Evolutionary conservation across 2,797 vertebrate species (phyloP).

Genomic region (Benthosema pterotum): DNA sequence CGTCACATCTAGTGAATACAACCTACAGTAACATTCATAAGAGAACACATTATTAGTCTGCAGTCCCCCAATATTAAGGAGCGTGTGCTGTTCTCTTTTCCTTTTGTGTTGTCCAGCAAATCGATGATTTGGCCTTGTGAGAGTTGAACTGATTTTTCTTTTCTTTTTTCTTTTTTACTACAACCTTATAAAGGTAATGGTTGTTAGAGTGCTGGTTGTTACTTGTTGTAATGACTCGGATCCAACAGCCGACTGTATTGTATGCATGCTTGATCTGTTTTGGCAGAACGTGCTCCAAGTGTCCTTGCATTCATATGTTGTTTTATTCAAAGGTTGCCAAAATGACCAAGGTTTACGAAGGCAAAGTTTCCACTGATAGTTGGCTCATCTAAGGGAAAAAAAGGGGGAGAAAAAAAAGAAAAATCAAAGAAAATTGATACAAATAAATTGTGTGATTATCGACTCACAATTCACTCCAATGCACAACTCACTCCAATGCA

Average conservation of each 20-base stretch:
- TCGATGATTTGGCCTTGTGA: constrained; percentile 43
- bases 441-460: constrained; percentile 2
- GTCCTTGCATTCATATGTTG: constrained; percentile 77
- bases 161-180: constrained; percentile 57
- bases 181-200: constrained; percentile 64
- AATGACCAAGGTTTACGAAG: constrained; percentile 34
- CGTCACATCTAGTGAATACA: neutral
- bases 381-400: constrained; percentile 30
- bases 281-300: constrained; percentile 77
- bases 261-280: constrained; percentile 80
- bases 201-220: constrained; percentile 59
- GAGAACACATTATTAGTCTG: too few relatives aligned
- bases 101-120: constrained; percentile 33
- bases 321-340: constrained; percentile 54
- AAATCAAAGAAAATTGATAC: constrained; percentile 17
- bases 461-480: too few relatives aligned
- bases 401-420: too few relatives aligned
- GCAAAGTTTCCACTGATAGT: constrained; percentile 42
- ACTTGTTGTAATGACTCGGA: constrained; percentile 50
- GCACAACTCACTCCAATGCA: too few relatives aligned
- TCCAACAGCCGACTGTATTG: constrained; percentile 69
- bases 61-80: too few relatives aligned
- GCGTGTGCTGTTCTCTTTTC: constrained; percentile 22
- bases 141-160: constrained; percentile 65
- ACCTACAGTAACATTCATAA: too few relatives aligned